Percentiles rank a stretch among this genome's conserved stretches.
These are phyloP conservation scores for Potorous gilbertii DNA, from an alignment of 2,797 vertebrate species.

Conservation along the genomic window DNA sequence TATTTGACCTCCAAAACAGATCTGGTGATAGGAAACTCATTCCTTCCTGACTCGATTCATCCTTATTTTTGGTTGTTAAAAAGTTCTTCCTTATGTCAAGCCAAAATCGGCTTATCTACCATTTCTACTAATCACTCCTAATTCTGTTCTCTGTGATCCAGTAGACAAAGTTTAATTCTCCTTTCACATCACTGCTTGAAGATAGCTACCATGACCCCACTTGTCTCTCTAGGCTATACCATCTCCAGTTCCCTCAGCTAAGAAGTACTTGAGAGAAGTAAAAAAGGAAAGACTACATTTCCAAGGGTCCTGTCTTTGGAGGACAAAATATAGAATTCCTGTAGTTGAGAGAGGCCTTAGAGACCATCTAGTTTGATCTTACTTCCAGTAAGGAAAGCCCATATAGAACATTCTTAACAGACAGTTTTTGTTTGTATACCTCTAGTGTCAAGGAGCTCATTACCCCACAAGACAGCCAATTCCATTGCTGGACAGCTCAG, in stretches of 20 bases:
- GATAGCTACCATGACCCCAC: neutral
- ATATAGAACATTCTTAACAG: neutral
- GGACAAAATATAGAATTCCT: neutral
- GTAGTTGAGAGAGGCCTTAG: neutral
- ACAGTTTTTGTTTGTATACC: neutral
- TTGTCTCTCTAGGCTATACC: neutral
- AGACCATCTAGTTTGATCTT: neutral
- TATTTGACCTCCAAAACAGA: neutral
- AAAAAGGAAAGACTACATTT: neutral
- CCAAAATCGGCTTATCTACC: neutral
- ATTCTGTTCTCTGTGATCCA: neutral
- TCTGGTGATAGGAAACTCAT: neutral
- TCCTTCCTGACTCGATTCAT: neutral
- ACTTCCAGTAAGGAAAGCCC: neutral
- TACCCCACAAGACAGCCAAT: neutral
- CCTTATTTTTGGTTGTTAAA: neutral
- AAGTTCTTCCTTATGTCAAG: neutral
- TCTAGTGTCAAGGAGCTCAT: neutral
- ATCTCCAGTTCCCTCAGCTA: neutral
- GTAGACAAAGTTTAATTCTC: neutral
- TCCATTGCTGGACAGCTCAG: neutral
- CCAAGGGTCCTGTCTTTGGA: neutral
- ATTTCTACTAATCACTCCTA: neutral
- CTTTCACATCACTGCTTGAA: neutral
- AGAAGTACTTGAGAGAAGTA: neutral